A percentile compares a stretch with the other conserved stretches of the same genome.
Evolutionary conservation across 2,113 vertebrate genomes (phyloP).

Genomic region (Ondatra zibethicus): DNA sequence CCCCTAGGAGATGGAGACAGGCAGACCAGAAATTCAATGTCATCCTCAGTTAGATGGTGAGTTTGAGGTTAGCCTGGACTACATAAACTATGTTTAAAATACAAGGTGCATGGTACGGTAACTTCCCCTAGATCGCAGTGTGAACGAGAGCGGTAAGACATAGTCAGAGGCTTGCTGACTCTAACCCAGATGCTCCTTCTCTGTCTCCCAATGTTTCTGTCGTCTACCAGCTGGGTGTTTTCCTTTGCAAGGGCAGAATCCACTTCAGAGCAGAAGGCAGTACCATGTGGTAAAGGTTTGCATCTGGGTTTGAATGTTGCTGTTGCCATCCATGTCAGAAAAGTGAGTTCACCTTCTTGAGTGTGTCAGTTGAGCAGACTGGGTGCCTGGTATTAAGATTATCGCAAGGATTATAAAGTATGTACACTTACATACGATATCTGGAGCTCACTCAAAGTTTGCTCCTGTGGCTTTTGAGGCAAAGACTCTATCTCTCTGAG

Average conservation of each 20-base stretch:
- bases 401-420: neutral
- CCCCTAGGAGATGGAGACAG: neutral
- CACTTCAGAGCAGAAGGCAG: neutral
- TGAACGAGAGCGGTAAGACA: neutral
- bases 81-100: neutral
- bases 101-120: neutral
- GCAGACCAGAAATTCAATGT: neutral
- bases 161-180: neutral
- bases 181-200: neutral
- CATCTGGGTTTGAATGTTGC: neutral
- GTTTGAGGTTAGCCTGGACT: neutral
- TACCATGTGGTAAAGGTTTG: neutral
- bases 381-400: neutral
- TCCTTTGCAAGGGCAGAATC: neutral
- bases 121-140: neutral
- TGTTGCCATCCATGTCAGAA: neutral
- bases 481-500: neutral
- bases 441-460: neutral
- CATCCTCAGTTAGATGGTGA: neutral
- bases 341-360: neutral
- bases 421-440: too few species aligned
- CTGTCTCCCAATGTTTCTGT: neutral
- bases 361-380: neutral
- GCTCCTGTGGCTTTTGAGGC: neutral
- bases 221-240: neutral